Conservation (phyloP, 2,797 vertebrate species). For the Sylvia borin region DNA sequence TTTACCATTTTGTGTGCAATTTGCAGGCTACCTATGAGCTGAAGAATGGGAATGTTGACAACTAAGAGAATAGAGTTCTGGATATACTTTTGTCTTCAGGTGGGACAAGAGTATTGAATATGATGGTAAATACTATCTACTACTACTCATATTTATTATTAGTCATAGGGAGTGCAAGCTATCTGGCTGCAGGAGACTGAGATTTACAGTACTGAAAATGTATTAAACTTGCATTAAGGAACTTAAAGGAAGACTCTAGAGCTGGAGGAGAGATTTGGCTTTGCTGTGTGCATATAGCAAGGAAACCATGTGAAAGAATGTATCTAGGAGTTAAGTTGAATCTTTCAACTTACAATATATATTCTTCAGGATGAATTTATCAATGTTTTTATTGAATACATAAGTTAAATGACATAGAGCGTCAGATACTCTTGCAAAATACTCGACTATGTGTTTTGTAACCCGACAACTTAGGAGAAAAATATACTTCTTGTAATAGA, state of each 20-base stretch:
- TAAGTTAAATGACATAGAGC: background rate
- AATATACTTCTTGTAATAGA: background rate
- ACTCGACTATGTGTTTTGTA: background rate
- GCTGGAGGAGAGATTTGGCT: background rate
- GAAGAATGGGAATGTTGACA: background rate
- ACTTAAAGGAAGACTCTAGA: background rate
- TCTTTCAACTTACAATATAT: background rate
- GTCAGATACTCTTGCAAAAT: background rate
- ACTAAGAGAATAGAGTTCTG: background rate
- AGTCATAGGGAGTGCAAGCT: background rate
- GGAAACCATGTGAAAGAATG: accelerated
- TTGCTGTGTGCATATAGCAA: background rate
- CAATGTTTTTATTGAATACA: background rate
- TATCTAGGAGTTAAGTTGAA: background rate
- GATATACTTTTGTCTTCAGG: background rate
- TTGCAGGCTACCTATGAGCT: background rate
- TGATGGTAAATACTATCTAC: background rate
- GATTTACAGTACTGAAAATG: background rate
- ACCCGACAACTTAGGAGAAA: background rate
- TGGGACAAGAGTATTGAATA: background rate
- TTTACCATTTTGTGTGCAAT: background rate
- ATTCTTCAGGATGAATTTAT: background rate
- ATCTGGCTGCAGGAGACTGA: background rate
- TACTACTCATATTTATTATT: background rate
- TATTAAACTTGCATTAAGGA: background rate